Evolutionary conservation across 2,113 vertebrate species (phyloP).

Genomic region (Calonectris borealis): DNA sequence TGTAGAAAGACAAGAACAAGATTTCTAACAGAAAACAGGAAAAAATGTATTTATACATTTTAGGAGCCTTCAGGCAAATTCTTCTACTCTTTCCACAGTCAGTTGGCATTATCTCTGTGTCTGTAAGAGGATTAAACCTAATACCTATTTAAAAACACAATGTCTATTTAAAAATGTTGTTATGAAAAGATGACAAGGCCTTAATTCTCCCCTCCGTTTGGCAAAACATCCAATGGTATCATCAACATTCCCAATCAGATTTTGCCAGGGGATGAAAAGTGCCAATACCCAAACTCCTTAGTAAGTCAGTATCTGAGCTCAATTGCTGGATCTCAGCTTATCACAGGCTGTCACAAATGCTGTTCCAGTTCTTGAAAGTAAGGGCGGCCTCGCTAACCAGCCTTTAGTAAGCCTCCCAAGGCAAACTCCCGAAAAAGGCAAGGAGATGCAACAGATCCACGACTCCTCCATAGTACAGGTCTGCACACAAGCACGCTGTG

Average conservation of each 20-base stretch:
- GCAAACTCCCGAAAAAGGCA: background rate
- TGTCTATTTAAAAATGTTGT: background rate
- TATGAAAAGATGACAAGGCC: background rate
- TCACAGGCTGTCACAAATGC: background rate
- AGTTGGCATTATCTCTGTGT: background rate
- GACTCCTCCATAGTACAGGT: background rate
- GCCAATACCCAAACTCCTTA: background rate
- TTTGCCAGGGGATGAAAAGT: background rate
- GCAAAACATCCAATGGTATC: background rate
- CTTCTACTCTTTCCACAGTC: background rate
- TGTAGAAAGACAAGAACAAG: background rate
- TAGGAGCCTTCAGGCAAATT: background rate
- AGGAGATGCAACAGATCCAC: background rate
- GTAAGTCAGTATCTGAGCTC: background rate
- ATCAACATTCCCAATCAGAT: background rate
- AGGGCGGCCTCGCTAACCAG: background rate
- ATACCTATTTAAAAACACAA: background rate
- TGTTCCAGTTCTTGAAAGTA: background rate
- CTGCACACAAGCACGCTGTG: fast-evolving
- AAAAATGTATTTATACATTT: background rate
- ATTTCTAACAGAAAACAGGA: background rate
- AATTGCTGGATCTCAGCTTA: background rate
- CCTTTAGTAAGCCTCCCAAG: background rate
- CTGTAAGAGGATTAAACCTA: background rate
- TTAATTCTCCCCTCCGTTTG: background rate